Evolutionary conservation across 1,140 invertebrate genomes (phyloP).

Genomic region (Theocolax elegans): DNA sequence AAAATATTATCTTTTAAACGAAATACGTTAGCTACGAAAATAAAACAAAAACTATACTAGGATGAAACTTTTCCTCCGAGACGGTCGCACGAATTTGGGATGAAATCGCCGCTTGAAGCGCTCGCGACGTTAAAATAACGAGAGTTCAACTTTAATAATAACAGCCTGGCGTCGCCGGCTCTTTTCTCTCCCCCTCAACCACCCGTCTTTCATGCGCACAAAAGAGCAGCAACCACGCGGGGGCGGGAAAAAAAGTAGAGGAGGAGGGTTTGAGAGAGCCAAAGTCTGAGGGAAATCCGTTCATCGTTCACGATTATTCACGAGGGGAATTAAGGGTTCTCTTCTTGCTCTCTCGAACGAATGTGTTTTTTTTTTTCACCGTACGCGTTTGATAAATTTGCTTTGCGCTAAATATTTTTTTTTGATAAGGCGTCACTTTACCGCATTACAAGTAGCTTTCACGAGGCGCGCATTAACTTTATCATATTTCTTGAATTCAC

Average conservation of each 20-base stretch:
- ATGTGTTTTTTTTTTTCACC: not conserved
- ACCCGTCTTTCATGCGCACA: not conserved
- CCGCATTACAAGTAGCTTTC: no score
- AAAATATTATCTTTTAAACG: not conserved
- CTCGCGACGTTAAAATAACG: not conserved
- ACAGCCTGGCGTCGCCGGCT: not conserved
- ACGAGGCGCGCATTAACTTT: no score
- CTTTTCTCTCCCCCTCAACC: not conserved
- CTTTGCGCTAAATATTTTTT: no score
- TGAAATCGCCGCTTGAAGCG: not conserved
- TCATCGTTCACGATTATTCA: constrained; percentile 27
- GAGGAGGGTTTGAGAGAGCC: no score
- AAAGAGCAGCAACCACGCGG: constrained; percentile 21
- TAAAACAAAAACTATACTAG: not conserved
- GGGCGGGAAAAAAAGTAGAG: not conserved
- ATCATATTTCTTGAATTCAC: no score
- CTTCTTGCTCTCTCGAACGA: not conserved
- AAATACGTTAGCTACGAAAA: not conserved
- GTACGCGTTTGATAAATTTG: no score
- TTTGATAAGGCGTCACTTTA: no score
- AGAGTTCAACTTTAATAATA: constrained; percentile 22
- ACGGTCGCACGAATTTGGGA: not conserved
- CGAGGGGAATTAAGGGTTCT: constrained; percentile 15
- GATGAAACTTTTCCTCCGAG: not conserved
- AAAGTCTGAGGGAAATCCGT: constrained; percentile 21